phyloP scores from a whole-genome alignment of 1,140 invertebrate species.

The Leptinotarsa lineolata region DNA sequence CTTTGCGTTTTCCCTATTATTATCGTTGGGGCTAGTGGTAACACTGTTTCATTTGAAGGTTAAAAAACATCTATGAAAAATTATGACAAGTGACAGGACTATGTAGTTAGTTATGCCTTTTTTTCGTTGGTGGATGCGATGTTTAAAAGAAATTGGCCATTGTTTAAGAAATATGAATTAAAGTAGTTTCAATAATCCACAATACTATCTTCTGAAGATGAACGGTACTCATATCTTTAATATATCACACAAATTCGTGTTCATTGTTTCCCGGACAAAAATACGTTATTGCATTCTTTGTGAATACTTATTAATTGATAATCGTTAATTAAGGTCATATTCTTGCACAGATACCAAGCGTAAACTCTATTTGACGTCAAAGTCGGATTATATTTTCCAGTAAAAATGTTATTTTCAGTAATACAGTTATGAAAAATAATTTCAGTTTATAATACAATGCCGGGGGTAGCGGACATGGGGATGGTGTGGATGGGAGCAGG shows the following conservation, averaged over 20 bases:
- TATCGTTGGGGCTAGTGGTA: too few relatives aligned
- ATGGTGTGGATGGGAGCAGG: slow-evolving; percentile 76
- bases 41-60: too few relatives aligned
- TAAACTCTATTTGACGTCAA: background rate
- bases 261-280: background rate
- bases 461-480: slow-evolving; percentile 66
- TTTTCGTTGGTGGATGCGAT: slow-evolving; percentile 5
- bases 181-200: background rate
- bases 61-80: background rate
- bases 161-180: slow-evolving; percentile 15
- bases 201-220: background rate
- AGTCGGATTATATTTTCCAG: background rate
- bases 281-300: background rate
- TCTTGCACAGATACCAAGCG: background rate
- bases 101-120: background rate
- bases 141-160: slow-evolving; percentile 4
- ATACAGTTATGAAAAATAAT: background rate
- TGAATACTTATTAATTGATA: slow-evolving; percentile 1
- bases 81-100: background rate
- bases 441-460: slow-evolving; percentile 57
- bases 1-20: too few relatives aligned
- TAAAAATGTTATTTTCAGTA: background rate
- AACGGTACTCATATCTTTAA: slow-evolving; percentile 8
- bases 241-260: background rate
- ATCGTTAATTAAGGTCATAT: background rate